Conservation (phyloP, 2,888 invertebrate species). For the Tillus elongatus region DNA sequence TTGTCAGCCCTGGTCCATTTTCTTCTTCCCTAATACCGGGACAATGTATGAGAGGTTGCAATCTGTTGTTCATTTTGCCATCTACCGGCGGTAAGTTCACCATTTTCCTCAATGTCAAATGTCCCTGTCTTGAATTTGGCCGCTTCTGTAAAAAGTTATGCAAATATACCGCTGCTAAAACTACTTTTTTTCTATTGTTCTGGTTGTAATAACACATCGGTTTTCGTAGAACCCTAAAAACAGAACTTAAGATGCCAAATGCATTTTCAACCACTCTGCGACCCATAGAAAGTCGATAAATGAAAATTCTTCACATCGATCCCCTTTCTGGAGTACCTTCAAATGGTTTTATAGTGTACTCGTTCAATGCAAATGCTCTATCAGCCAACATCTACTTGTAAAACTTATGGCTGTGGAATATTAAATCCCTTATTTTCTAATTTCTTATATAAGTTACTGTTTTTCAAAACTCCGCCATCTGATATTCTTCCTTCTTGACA, state of each 20-base stretch:
- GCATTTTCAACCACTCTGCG: slow-evolving; percentile 22
- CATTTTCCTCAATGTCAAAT: no score
- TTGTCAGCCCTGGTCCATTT: no score
- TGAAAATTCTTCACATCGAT: slow-evolving; percentile 17
- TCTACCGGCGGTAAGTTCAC: no score
- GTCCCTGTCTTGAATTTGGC: no score
- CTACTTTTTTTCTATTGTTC: no score
- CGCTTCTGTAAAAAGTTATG: no score
- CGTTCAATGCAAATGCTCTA: slow-evolving; percentile 20
- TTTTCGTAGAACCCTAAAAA: slow-evolving; percentile 21
- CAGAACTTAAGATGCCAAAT: slow-evolving; percentile 17
- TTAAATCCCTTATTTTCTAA: slow-evolving; percentile 16
- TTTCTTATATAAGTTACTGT: slow-evolving; percentile 12
- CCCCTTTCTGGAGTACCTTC: slow-evolving; percentile 16
- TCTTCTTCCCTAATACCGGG: no score
- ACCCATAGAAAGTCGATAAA: slow-evolving; percentile 19
- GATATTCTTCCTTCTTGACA: slow-evolving; percentile 29
- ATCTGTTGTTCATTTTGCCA: no score
- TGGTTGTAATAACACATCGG: no score
- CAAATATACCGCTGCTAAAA: no score
- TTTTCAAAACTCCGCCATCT: slow-evolving; percentile 29
- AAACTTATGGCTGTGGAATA: slow-evolving; percentile 12
- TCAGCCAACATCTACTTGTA: slow-evolving; percentile 13
- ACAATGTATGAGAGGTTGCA: no score
- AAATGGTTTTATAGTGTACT: slow-evolving; percentile 22